Conservation (phyloP, 2,797 vertebrate species). For the Pyrocephalus nanus region DNA sequence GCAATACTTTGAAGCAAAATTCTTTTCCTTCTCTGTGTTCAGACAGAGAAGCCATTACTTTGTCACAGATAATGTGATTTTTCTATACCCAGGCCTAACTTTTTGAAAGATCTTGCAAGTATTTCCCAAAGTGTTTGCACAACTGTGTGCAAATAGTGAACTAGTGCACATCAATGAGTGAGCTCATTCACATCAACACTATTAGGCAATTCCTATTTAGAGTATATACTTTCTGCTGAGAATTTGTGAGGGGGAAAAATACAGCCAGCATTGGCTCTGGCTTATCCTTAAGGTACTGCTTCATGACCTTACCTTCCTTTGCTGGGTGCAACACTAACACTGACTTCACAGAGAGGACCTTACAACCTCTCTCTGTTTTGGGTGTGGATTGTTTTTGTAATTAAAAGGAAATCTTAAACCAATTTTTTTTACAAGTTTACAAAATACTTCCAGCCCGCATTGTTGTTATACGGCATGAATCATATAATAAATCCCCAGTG, state of each 20-base stretch:
- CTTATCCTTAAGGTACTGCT: neutral
- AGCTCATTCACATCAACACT: neutral
- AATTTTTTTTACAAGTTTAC: neutral
- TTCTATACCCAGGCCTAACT: fast-evolving
- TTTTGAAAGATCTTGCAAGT: neutral
- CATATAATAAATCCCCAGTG: neutral
- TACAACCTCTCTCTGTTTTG: neutral
- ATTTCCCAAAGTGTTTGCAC: neutral
- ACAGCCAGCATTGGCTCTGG: neutral
- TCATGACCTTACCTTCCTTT: neutral
- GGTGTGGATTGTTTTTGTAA: neutral
- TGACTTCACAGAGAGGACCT: neutral
- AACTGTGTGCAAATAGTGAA: neutral
- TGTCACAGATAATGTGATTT: neutral
- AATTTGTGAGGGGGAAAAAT: neutral
- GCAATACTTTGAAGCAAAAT: neutral
- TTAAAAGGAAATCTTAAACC: neutral
- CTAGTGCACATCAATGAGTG: neutral
- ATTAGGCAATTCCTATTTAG: neutral
- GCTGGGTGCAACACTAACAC: neutral
- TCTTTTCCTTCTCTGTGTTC: neutral
- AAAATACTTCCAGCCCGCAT: neutral
- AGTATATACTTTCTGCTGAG: neutral
- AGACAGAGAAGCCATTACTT: neutral
- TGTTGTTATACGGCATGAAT: neutral